These are phyloP conservation scores for Cheilosia grossa DNA, from an alignment of 2,888 invertebrate genomes.

Conservation along the genomic window DNA sequence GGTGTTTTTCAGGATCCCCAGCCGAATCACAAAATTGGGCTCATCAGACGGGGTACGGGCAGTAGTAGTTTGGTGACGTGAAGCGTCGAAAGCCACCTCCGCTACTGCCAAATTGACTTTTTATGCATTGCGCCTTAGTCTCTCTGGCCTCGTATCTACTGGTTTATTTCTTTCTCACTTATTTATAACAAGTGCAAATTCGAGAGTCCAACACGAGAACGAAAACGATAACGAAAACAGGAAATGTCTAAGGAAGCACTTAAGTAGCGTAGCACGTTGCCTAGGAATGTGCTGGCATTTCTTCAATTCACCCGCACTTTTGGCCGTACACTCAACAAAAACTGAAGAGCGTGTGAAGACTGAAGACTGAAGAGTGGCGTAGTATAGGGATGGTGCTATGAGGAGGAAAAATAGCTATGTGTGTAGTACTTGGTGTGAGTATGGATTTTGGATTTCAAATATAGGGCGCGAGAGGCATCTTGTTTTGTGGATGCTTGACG, in stretches of 20 bases:
- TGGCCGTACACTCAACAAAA: background rate
- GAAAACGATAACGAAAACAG: conserved; percentile 44
- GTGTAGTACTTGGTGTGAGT: conserved; percentile 21
- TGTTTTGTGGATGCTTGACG: background rate
- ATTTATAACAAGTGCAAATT: conserved; percentile 63
- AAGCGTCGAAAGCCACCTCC: conserved; percentile 37
- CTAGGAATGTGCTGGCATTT: conserved; percentile 62
- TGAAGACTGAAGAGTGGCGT: conserved; percentile 11
- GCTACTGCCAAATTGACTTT: conserved; percentile 66
- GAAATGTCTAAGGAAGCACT: conserved; percentile 73
- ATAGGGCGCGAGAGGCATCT: conserved; percentile 31
- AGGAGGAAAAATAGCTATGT: background rate
- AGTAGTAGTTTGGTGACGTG: conserved; percentile 20
- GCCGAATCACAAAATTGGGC: conserved; percentile 5
- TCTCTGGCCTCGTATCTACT: conserved; percentile 36
- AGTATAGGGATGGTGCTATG: conserved; percentile 19
- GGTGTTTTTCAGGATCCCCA: background rate
- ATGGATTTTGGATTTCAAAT: conserved; percentile 57
- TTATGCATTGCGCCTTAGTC: conserved; percentile 58
- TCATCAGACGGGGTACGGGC: background rate
- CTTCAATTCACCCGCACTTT: conserved; percentile 20
- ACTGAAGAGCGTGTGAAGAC: conserved; percentile 20
- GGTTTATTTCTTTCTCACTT: conserved; percentile 66
- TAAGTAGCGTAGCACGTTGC: conserved; percentile 65
- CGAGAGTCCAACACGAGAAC: conserved; percentile 32